These are phyloP conservation scores for Paragorgia papillata DNA, from an alignment of 92 coral and sea anemone genomes.

Conservation along the genomic window DNA sequence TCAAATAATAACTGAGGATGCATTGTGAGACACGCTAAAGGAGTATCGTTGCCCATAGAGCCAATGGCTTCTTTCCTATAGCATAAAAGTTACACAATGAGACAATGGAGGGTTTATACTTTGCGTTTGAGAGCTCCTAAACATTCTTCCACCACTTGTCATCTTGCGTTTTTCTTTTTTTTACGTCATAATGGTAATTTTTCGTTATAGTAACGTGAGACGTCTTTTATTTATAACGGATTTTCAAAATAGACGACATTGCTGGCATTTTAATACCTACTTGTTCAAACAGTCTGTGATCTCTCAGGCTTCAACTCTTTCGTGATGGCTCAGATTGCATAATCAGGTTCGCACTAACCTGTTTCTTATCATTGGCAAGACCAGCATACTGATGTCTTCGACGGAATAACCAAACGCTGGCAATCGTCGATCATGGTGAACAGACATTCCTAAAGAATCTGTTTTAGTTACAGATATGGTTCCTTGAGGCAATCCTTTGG, in stretches of 20 bases:
- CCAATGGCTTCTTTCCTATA: constrained; percentile 94
- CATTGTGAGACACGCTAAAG: constrained; percentile 86
- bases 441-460: constrained; percentile 56
- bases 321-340: too few relatives aligned
- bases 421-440: constrained; percentile 75
- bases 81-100: not conserved
- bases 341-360: constrained; percentile 68
- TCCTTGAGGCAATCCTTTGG: constrained; percentile 57
- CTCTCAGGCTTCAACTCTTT: too few relatives aligned
- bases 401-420: constrained; percentile 91
- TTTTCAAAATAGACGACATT: too few relatives aligned
- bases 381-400: constrained; percentile 83
- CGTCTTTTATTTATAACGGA: too few relatives aligned
- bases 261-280: too few relatives aligned
- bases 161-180: too few relatives aligned
- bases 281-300: too few relatives aligned
- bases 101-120: not conserved
- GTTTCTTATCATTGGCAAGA: constrained; percentile 87
- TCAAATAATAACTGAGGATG: constrained; percentile 90
- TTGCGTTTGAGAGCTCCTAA: too few relatives aligned
- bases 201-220: too few relatives aligned
- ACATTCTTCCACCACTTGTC: too few relatives aligned
- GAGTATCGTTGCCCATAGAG: constrained; percentile 98
- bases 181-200: too few relatives aligned
- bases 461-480: constrained; percentile 61